Evolutionary conservation across 2,888 invertebrate genomes (phyloP).

Genomic region (Diarsia mendica): DNA sequence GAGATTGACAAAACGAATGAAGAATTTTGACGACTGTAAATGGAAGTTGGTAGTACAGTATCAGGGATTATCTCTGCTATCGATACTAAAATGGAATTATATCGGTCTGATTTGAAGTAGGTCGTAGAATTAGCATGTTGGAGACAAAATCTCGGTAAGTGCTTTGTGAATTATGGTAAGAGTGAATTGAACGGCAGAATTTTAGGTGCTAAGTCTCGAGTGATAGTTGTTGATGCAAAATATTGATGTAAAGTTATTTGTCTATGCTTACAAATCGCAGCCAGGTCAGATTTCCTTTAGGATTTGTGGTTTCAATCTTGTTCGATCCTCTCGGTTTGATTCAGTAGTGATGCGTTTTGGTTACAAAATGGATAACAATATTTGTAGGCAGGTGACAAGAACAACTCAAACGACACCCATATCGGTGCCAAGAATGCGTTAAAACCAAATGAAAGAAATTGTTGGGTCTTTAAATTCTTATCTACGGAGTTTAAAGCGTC

Average conservation of each 20-base stretch:
- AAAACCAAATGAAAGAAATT: too few species aligned
- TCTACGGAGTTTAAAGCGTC: too few species aligned
- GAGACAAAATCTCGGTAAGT: conserved; percentile 64
- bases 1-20: not conserved
- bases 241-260: not conserved
- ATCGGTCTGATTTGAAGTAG: conserved; percentile 61
- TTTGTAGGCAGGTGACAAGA: not conserved
- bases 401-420: not conserved
- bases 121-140: conserved; percentile 50
- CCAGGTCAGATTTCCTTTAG: not conserved
- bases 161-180: conserved; percentile 53
- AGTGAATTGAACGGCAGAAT: conserved; percentile 34
- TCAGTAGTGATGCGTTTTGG: not conserved
- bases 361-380: not conserved
- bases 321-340: conserved; percentile 14
- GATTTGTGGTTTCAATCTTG: conserved; percentile 24
- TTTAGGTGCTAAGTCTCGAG: conserved; percentile 1
- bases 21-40: conserved; percentile 17
- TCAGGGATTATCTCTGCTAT: conserved; percentile 53
- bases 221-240: not conserved
- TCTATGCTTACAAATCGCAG: not conserved
- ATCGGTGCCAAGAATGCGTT: too few species aligned
- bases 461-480: too few species aligned
- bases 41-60: conserved; percentile 23
- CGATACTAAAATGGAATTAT: conserved; percentile 58